Conservation (phyloP, 1,140 invertebrate genomes). For the Philopotamus ludificatus region DNA sequence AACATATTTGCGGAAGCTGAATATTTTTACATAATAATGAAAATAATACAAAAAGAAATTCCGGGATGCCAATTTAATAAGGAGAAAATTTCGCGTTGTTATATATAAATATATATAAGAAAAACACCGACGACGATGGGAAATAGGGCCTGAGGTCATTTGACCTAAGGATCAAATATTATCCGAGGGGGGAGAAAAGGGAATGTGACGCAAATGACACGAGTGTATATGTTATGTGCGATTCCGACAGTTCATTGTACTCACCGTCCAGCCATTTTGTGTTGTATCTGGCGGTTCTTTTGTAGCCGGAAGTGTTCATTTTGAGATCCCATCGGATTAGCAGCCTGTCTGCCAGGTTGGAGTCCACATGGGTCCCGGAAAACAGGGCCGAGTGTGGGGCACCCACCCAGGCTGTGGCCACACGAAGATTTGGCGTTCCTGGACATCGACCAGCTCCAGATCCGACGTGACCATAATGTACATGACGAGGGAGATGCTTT, state of each 20-base stretch:
- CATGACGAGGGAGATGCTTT: constrained; percentile 35
- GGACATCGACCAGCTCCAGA: constrained; percentile 27
- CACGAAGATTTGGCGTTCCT: constrained; percentile 9
- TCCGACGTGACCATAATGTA: constrained; percentile 33
- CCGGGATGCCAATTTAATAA: not conserved
- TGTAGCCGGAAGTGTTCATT: constrained; percentile 24
- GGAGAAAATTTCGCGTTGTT: not conserved
- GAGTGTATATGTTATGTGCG: not conserved
- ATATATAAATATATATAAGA: too few relatives aligned
- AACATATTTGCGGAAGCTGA: not conserved
- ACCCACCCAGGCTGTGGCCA: constrained; percentile 8
- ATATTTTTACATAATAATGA: constrained; percentile 2
- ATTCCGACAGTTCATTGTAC: too few relatives aligned
- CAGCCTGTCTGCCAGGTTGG: constrained; percentile 21
- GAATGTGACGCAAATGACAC: not conserved
- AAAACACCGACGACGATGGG: too few relatives aligned
- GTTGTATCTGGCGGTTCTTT: constrained; percentile 36
- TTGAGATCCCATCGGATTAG: constrained; percentile 32
- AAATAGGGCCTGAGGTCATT: too few relatives aligned
- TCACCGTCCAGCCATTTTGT: constrained; percentile 39
- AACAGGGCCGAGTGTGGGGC: constrained; percentile 7
- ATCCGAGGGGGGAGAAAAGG: not conserved
- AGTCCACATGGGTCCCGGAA: constrained; percentile 10
- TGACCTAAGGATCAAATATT: too few relatives aligned
- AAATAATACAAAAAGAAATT: not conserved